A percentile compares a stretch with the other conserved stretches of the same genome.
Evolutionary conservation across 2,888 invertebrate genomes (phyloP).

Genomic region (Leptura quadrifasciata): DNA sequence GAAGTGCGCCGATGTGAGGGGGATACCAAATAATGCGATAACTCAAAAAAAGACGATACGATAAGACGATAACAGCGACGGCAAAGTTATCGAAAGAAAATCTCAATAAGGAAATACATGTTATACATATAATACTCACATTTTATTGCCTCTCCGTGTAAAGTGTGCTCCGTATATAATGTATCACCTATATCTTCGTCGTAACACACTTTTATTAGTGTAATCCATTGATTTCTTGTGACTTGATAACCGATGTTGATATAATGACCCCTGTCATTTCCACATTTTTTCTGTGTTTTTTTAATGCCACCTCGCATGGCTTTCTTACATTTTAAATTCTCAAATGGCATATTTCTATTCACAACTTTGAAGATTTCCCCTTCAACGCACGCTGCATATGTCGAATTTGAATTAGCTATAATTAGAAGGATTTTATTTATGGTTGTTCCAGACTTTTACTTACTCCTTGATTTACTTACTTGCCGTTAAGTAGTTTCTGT

Average conservation of each 20-base stretch:
- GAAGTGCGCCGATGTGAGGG: no score
- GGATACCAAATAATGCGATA: no score
- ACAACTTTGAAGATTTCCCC: constrained; percentile 59
- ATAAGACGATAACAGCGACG: no score
- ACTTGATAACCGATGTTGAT: constrained; percentile 66
- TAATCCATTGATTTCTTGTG: constrained; percentile 59
- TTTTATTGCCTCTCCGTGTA: constrained; percentile 70
- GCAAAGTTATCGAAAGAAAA: no score
- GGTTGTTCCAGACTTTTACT: no score
- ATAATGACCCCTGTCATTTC: constrained; percentile 61
- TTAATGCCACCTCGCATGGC: constrained; percentile 63
- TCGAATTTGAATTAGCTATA: constrained; percentile 64
- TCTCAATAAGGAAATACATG: no score
- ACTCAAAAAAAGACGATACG: no score
- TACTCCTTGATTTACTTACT: constrained; percentile 64
- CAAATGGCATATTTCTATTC: constrained; percentile 57
- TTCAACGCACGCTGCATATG: constrained; percentile 60
- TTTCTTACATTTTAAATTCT: constrained; percentile 63
- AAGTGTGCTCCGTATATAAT: constrained; percentile 68
- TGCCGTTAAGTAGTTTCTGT: constrained; percentile 62
- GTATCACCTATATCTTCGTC: constrained; percentile 66
- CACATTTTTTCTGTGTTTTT: constrained; percentile 64
- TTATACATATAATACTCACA: no score
- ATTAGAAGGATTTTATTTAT: constrained; percentile 41
- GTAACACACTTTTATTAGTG: constrained; percentile 69